Evolutionary conservation across 2,888 invertebrate species (phyloP).

Genomic region (Orthosia cruda): DNA sequence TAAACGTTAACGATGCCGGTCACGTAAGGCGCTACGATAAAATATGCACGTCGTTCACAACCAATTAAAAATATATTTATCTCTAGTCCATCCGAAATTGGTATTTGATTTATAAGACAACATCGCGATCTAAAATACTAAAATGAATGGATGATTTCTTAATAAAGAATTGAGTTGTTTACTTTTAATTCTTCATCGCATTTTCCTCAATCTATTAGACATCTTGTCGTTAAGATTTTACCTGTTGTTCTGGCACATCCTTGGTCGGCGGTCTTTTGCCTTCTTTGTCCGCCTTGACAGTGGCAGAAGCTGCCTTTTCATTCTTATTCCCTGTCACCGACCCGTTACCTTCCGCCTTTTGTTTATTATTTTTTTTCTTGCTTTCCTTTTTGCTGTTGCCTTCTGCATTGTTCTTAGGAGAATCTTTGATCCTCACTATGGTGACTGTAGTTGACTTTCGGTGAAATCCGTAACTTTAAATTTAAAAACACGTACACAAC

Average conservation of each 20-base stretch:
- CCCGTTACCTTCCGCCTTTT: slow-evolving; percentile 90
- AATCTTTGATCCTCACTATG: slow-evolving; percentile 94
- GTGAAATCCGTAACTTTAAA: slow-evolving; percentile 52
- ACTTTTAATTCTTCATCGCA: slow-evolving; percentile 36
- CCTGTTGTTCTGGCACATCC: slow-evolving; percentile 83
- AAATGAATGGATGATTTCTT: slow-evolving; percentile 36
- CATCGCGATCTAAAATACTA: background rate
- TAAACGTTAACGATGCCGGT: slow-evolving; percentile 71
- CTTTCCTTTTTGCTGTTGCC: slow-evolving; percentile 92
- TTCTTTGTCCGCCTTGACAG: slow-evolving; percentile 84
- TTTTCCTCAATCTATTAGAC: slow-evolving; percentile 48
- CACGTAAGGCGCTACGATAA: slow-evolving; percentile 70
- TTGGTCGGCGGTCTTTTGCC: slow-evolving; percentile 79
- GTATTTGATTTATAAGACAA: slow-evolving; percentile 33
- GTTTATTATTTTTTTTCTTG: slow-evolving; percentile 93
- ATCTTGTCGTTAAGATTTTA: slow-evolving; percentile 66
- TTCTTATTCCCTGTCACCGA: slow-evolving; percentile 89
- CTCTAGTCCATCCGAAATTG: slow-evolving; percentile 39
- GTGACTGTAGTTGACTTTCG: slow-evolving; percentile 87
- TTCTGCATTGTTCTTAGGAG: slow-evolving; percentile 92
- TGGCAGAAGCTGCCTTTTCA: slow-evolving; percentile 79
- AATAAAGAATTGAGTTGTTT: slow-evolving; percentile 47
- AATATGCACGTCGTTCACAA: slow-evolving; percentile 46
- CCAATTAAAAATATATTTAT: slow-evolving; percentile 53
- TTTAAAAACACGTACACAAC: slow-evolving; percentile 49